phyloP scores from a whole-genome alignment of 1,140 invertebrate species.

The Bombus difficillimus region DNA sequence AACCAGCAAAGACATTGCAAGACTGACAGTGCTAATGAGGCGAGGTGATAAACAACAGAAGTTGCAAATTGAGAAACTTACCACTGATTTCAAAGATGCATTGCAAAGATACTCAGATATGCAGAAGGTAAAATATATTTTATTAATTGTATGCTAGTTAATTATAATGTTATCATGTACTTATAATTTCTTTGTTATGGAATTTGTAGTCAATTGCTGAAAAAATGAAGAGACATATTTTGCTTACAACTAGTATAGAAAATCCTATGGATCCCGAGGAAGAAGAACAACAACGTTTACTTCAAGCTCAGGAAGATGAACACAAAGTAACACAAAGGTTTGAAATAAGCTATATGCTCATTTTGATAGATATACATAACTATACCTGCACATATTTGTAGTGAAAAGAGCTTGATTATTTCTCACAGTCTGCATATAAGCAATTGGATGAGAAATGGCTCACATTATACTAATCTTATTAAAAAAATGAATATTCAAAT shows the following conservation, averaged over 20 bases:
- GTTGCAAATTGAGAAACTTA: constrained; percentile 91
- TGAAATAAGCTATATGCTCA: constrained; percentile 9
- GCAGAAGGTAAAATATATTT: constrained; percentile 86
- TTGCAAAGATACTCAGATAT: constrained; percentile 89
- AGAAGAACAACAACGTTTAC: constrained; percentile 78
- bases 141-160: background rate
- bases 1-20: constrained; percentile 88
- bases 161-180: background rate
- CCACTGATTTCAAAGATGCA: constrained; percentile 90
- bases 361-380: background rate
- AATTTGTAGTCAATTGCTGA: constrained; percentile 84
- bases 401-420: constrained; percentile 39
- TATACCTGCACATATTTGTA: constrained; percentile 3
- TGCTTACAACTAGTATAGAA: constrained; percentile 81
- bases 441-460: constrained; percentile 27
- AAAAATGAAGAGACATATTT: constrained; percentile 90
- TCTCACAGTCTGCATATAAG: constrained; percentile 46
- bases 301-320: constrained; percentile 75
- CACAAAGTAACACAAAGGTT: constrained; percentile 74
- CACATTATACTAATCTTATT: constrained; percentile 9
- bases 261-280: constrained; percentile 75
- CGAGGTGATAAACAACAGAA: constrained; percentile 90
- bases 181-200: background rate
- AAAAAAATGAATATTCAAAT: constrained; percentile 11
- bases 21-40: constrained; percentile 86